Percentiles rank a stretch among this genome's conserved stretches.
Conservation (phyloP, 2,888 invertebrate genomes). For the Phrixothrix hirtus region DNA sequence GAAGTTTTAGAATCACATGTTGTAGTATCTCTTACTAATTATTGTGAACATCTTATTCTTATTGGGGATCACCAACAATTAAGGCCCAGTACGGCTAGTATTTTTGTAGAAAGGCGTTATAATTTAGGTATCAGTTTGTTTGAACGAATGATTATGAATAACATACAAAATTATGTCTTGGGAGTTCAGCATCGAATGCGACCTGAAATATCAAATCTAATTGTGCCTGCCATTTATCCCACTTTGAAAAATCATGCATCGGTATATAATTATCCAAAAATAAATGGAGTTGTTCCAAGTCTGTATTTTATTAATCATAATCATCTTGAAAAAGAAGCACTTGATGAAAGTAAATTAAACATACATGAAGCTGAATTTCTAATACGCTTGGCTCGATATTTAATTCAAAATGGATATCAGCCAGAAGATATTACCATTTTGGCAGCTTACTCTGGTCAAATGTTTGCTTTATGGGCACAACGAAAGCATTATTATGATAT, state of each 20-base stretch:
- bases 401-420: conserved; percentile 64
- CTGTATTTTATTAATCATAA: conserved; percentile 3
- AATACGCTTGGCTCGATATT: conserved; percentile 60
- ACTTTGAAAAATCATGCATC: conserved; percentile 62
- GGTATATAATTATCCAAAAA: conserved; percentile 60
- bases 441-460: conserved; percentile 72
- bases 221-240: conserved; percentile 71
- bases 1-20: conserved; percentile 86
- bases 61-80: conserved; percentile 88
- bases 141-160: conserved; percentile 74
- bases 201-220: conserved; percentile 63
- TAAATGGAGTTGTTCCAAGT: neutral
- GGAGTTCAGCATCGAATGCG: conserved; percentile 78
- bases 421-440: conserved; percentile 71
- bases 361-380: conserved; percentile 1
- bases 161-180: conserved; percentile 62
- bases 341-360: neutral
- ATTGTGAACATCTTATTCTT: conserved; percentile 80
- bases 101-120: conserved; percentile 66
- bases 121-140: conserved; percentile 79
- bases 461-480: conserved; percentile 61
- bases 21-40: conserved; percentile 70
- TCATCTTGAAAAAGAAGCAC: neutral
- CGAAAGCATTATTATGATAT: conserved; percentile 35
- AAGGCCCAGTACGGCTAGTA: conserved; percentile 68